phyloP scores from a whole-genome alignment of 1,140 invertebrate species.

The Frieseomelitta varia region DNA sequence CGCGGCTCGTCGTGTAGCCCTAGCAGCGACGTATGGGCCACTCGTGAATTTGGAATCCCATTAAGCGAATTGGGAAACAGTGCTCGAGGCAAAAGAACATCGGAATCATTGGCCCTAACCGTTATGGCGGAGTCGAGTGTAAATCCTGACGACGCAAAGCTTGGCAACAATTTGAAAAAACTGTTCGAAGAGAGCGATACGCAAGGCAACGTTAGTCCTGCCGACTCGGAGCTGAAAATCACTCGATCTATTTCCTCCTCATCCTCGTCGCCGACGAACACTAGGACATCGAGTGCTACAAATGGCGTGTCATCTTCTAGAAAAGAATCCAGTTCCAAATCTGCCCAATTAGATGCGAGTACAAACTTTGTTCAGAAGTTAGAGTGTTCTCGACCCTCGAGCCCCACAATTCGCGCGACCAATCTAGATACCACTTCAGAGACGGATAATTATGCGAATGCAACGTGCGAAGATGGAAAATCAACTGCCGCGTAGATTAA shows the following conservation, averaged over 20 bases:
- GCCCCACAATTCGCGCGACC: constrained; percentile 54
- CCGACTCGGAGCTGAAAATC: constrained; percentile 53
- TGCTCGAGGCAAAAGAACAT: constrained; percentile 57
- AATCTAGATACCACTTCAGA: constrained; percentile 26
- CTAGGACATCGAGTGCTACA: constrained; percentile 10
- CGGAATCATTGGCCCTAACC: constrained; percentile 57
- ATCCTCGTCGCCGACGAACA: constrained; percentile 56
- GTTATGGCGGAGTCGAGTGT: constrained; percentile 65
- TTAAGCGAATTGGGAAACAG: constrained; percentile 75
- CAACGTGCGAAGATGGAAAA: constrained; percentile 19
- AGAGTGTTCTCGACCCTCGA: constrained; percentile 53
- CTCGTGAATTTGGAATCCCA: constrained; percentile 78
- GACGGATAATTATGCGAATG: background rate
- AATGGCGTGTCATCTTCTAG: constrained; percentile 6
- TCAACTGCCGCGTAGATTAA: constrained; percentile 38
- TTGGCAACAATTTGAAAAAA: constrained; percentile 65
- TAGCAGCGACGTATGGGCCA: constrained; percentile 80
- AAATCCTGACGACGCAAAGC: constrained; percentile 63
- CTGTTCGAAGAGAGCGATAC: constrained; percentile 63
- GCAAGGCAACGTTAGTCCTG: constrained; percentile 36
- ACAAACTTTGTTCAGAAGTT: constrained; percentile 44
- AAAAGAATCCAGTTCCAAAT: constrained; percentile 18
- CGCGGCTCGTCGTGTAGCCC: constrained; percentile 71
- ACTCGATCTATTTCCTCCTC: constrained; percentile 56
- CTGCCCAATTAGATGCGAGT: background rate